These are phyloP conservation scores for Oreohelix idahoensis DNA, from an alignment of 1,140 invertebrate genomes.

Conservation along the genomic window DNA sequence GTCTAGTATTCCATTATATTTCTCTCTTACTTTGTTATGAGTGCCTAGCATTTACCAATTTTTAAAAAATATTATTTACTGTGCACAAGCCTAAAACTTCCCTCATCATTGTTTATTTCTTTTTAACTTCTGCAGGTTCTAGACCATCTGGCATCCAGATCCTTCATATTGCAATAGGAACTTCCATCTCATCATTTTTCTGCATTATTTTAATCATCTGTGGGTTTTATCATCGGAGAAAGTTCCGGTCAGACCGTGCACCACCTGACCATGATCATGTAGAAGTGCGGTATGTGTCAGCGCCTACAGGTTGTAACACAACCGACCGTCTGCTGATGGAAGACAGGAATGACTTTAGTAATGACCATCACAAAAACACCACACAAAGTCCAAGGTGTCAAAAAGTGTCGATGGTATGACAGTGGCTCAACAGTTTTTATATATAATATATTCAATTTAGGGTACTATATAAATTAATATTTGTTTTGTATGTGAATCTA, in stretches of 20 bases:
- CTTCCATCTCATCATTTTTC: slow-evolving; percentile 65
- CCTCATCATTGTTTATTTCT: no score
- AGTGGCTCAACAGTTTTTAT: background rate
- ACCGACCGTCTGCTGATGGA: slow-evolving; percentile 62
- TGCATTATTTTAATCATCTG: slow-evolving; percentile 64
- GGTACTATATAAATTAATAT: no score
- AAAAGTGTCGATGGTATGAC: slow-evolving; percentile 64
- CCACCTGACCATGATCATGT: slow-evolving; percentile 61
- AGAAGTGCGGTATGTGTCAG: slow-evolving; percentile 65
- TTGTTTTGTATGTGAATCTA: no score
- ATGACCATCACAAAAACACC: slow-evolving; percentile 36
- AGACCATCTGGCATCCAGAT: slow-evolving; percentile 56
- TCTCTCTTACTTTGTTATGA: no score
- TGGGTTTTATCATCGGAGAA: slow-evolving; percentile 61
- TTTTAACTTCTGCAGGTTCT: slow-evolving; percentile 47
- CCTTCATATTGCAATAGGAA: slow-evolving; percentile 64
- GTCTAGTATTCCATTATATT: no score
- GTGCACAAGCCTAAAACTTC: no score
- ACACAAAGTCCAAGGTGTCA: slow-evolving; percentile 57
- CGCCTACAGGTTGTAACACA: slow-evolving; percentile 62
- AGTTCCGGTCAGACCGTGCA: slow-evolving; percentile 54
- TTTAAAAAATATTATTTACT: no score
- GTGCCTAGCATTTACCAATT: no score
- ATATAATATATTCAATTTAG: no score
- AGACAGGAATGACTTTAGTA: slow-evolving; percentile 41